phyloP scores from a whole-genome alignment of 1,140 invertebrate genomes.

The Thaumatotibia leucotreta region DNA sequence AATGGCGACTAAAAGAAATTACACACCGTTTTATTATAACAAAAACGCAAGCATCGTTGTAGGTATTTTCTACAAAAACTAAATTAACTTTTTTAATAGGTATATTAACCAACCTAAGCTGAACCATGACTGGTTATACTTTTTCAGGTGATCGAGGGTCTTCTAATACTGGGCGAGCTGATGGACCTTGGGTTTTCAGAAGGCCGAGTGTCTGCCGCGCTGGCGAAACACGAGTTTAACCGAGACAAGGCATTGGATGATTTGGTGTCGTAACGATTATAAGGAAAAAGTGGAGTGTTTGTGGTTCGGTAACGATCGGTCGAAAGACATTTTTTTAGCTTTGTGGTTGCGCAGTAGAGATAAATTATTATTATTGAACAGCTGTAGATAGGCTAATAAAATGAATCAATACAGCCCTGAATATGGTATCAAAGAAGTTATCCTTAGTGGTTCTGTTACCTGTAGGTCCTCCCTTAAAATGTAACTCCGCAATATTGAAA shows the following conservation, averaged over 20 bases:
- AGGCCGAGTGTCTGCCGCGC: slow-evolving; percentile 83
- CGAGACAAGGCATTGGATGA: slow-evolving; percentile 91
- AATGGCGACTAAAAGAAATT: too few species aligned
- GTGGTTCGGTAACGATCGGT: too few species aligned
- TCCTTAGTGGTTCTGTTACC: too few species aligned
- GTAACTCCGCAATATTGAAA: too few species aligned
- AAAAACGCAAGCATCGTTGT: too few species aligned
- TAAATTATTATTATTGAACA: background rate
- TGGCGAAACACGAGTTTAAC: slow-evolving; percentile 87
- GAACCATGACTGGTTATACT: slow-evolving; percentile 21
- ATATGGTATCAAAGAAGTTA: too few species aligned
- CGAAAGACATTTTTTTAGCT: background rate
- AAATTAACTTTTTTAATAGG: too few species aligned
- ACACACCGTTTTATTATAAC: too few species aligned
- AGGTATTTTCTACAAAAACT: too few species aligned
- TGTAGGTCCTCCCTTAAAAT: too few species aligned
- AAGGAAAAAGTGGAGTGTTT: background rate
- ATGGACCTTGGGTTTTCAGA: slow-evolving; percentile 90
- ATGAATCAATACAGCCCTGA: too few species aligned
- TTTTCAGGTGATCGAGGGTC: slow-evolving; percentile 85
- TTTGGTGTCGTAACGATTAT: slow-evolving; percentile 81
- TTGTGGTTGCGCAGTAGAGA: background rate
- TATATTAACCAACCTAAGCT: background rate
- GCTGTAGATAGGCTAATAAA: too few species aligned
- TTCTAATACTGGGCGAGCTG: slow-evolving; percentile 81